Evolutionary conservation across 1,140 invertebrate genomes (phyloP).

Genomic region (Bombyx mandarina): DNA sequence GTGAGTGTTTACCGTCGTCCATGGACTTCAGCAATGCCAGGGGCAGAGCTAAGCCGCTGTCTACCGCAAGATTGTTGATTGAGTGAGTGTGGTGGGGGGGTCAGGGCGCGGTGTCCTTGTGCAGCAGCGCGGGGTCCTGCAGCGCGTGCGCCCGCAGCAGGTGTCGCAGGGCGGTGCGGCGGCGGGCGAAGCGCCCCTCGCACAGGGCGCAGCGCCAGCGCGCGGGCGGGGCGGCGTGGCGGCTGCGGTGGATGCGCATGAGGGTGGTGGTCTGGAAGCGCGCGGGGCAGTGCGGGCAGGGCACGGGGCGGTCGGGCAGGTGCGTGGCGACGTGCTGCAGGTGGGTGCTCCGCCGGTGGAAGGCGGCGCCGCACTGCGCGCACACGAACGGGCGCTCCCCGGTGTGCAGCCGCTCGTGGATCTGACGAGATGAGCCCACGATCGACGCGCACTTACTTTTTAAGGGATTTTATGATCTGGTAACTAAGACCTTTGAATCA

Average conservation of each 20-base stretch:
- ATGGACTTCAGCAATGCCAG: no score
- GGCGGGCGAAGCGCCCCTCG: slow-evolving; percentile 39
- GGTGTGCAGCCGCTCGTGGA: slow-evolving; percentile 71
- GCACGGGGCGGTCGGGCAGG: slow-evolving; percentile 49
- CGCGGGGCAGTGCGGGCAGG: slow-evolving; percentile 18
- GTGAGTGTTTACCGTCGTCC: no score
- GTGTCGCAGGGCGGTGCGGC: slow-evolving; percentile 42
- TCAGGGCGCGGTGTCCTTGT: slow-evolving; percentile 17
- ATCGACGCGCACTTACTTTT: neutral
- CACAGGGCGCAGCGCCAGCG: slow-evolving; percentile 37
- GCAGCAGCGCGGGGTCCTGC: slow-evolving; percentile 15
- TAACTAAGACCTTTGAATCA: neutral
- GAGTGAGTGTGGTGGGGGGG: no score
- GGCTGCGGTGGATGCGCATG: slow-evolving; percentile 46
- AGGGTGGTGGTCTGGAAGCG: slow-evolving; percentile 26
- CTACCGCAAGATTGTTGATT: no score
- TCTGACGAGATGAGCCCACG: slow-evolving; percentile 20
- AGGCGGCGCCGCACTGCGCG: slow-evolving; percentile 66
- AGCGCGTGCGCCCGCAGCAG: slow-evolving; percentile 34
- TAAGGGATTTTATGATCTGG: neutral
- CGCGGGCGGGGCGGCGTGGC: slow-evolving; percentile 33
- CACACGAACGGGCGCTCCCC: slow-evolving; percentile 78
- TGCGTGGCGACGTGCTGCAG: slow-evolving; percentile 53
- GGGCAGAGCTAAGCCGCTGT: no score
- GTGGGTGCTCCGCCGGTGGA: slow-evolving; percentile 52